phyloP scores from a whole-genome alignment of 2,888 invertebrate genomes.

The Antheraea assamensis region DNA sequence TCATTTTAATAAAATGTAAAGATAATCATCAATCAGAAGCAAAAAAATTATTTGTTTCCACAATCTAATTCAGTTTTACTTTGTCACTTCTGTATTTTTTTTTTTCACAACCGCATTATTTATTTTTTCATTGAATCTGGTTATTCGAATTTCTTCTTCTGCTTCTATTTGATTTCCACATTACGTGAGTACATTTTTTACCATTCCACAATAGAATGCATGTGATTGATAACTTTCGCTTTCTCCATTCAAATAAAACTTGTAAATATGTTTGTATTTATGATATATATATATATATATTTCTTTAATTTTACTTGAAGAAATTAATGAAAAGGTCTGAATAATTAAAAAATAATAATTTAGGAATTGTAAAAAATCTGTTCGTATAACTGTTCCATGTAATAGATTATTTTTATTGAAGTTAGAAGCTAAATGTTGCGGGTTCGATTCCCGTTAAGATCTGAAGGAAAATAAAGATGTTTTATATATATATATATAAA shows the following conservation, averaged over 20 bases:
- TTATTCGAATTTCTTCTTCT: background rate
- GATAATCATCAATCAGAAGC: too few relatives aligned
- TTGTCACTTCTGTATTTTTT: background rate
- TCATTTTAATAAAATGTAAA: too few relatives aligned
- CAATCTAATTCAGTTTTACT: background rate
- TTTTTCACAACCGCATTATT: background rate
- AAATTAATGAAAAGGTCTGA: too few relatives aligned
- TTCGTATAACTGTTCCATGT: background rate
- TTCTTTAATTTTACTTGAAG: too few relatives aligned
- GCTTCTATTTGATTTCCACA: background rate
- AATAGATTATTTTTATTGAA: background rate
- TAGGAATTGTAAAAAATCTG: background rate
- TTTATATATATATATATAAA: too few relatives aligned
- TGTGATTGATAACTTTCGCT: slow-evolving; percentile 10
- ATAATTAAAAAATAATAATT: too few relatives aligned
- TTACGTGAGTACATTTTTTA: slow-evolving; percentile 6
- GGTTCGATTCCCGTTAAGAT: background rate
- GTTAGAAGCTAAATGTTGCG: background rate
- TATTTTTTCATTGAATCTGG: background rate
- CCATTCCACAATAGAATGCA: slow-evolving; percentile 10
- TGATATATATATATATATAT: too few relatives aligned
- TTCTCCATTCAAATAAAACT: background rate
- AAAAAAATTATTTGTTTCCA: background rate
- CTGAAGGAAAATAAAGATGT: too few relatives aligned
- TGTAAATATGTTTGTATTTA: background rate